A percentile compares a stretch with the other conserved stretches of the same genome.
These are phyloP conservation scores for Melospiza georgiana DNA, from an alignment of 2,113 vertebrate species.

Conservation along the genomic window DNA sequence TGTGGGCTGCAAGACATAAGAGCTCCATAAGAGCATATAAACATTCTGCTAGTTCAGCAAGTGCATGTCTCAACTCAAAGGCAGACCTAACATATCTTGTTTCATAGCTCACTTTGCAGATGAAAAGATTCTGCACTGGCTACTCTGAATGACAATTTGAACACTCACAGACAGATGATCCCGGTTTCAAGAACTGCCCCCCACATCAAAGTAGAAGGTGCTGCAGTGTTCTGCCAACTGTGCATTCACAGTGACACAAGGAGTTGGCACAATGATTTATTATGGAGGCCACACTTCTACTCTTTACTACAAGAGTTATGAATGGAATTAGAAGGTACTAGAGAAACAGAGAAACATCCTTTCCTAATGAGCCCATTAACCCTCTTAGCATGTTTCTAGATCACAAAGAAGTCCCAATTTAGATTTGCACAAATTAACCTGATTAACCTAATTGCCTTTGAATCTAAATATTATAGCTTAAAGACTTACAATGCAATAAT, in stretches of 20 bases:
- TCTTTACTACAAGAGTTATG: neutral
- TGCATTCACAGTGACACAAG: accelerated
- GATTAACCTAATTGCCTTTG: neutral
- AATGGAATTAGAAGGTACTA: neutral
- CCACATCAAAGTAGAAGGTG: neutral
- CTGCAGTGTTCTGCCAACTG: neutral
- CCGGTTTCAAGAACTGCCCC: neutral
- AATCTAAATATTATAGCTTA: neutral
- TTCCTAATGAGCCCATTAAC: neutral
- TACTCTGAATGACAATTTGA: neutral
- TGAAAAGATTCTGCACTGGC: neutral
- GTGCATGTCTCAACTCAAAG: neutral
- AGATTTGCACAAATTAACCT: neutral
- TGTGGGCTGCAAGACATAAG: neutral
- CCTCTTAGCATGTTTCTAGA: neutral
- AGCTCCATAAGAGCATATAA: neutral
- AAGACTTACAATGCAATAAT: neutral
- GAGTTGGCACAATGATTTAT: neutral
- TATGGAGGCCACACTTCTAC: accelerated
- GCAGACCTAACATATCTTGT: neutral
- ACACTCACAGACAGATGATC: neutral
- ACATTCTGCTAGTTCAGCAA: neutral
- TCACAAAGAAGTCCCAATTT: neutral
- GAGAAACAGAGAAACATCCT: neutral
- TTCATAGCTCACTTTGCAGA: neutral